Conservation (phyloP, 2,113 vertebrate species). For the crab-eating macaque (Macaca fascicularis) region DNA sequence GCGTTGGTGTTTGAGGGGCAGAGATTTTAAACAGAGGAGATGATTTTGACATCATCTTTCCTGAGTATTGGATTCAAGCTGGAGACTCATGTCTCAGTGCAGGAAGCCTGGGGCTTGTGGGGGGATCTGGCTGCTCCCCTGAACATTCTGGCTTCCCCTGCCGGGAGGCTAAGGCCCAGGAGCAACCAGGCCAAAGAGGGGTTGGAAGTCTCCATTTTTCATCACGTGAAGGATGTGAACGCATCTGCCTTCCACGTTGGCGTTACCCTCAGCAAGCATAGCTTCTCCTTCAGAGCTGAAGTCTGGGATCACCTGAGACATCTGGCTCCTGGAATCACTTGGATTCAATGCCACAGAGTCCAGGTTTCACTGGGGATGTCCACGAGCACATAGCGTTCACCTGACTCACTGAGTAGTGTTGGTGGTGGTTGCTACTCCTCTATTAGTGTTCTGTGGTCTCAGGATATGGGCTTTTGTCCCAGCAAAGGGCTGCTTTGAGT, state of each 20-base stretch:
- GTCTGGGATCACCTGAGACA: rapidly evolving
- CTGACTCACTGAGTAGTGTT: neutral
- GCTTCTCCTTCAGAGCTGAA: neutral
- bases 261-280: neutral
- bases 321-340: neutral
- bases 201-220: neutral
- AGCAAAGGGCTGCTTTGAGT: rapidly evolving
- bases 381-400: too few relatives aligned
- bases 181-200: neutral
- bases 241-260: neutral
- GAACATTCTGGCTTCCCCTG: neutral
- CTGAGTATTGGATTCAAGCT: neutral
- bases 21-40: neutral
- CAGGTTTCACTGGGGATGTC: neutral
- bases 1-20: neutral
- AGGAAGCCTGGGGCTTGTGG: too few relatives aligned
- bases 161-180: neutral
- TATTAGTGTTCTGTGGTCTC: too few relatives aligned
- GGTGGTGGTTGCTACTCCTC: rapidly evolving
- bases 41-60: neutral
- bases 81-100: neutral
- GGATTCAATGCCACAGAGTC: rapidly evolving
- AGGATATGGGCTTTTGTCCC: rapidly evolving
- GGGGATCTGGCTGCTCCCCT: neutral
- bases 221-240: neutral